Percentiles rank a stretch among this genome's conserved stretches.
Evolutionary conservation across 2,797 vertebrate species (phyloP).

Genomic region (Parauchenoglanis punctatus): DNA sequence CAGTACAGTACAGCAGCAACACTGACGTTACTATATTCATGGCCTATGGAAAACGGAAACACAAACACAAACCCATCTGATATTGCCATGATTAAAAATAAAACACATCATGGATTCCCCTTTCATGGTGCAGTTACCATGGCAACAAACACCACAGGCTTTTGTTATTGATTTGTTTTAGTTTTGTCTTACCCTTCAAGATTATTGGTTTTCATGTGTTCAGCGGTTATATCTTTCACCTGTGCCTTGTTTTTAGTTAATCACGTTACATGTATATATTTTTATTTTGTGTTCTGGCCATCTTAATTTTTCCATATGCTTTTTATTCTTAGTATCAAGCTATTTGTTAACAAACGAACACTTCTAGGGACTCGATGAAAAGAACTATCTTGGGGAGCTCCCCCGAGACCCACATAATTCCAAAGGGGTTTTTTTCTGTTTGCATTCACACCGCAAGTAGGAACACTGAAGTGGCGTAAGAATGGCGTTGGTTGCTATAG

Average conservation of each 20-base stretch:
- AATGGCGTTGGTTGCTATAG: too few relatives aligned
- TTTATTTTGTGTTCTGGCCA: not conserved
- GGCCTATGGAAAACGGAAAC: slow-evolving; percentile 72
- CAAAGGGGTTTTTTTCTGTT: too few relatives aligned
- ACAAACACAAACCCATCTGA: not conserved
- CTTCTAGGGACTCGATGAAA: too few relatives aligned
- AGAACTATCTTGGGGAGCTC: too few relatives aligned
- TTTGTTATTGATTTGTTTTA: not conserved
- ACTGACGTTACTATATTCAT: slow-evolving; percentile 99
- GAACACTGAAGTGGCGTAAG: too few relatives aligned
- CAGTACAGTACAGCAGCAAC: slow-evolving; percentile 89
- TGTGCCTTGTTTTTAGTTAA: not conserved
- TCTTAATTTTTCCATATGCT: not conserved
- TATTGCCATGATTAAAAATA: not conserved
- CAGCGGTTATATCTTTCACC: not conserved
- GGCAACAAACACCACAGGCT: not conserved
- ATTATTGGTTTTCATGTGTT: not conserved
- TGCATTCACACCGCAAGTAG: too few relatives aligned
- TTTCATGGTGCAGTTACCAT: not conserved
- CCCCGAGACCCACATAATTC: too few relatives aligned
- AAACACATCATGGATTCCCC: not conserved
- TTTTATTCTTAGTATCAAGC: not conserved
- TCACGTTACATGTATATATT: not conserved
- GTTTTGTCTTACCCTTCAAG: too few relatives aligned
- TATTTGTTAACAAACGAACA: not conserved